Conservation (phyloP, 2,888 invertebrate genomes). For the Sussaba pulchella region DNA sequence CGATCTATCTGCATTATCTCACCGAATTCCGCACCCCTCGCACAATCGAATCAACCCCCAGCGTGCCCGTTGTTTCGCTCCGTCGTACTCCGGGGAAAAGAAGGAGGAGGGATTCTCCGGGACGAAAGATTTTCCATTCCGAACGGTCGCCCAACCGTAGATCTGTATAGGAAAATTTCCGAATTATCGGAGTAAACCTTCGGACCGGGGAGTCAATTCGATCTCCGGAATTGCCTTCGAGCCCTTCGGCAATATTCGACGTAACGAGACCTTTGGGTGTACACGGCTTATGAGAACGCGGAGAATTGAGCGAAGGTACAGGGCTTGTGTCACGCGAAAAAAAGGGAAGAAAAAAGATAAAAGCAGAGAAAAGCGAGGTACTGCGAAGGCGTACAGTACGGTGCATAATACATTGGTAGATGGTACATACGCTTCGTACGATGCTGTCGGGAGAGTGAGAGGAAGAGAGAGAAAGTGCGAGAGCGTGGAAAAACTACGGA, state of each 20-base stretch:
- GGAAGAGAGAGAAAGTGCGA: neutral
- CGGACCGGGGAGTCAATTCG: constrained; percentile 10
- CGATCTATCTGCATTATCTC: too few relatives aligned
- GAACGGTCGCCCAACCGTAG: neutral
- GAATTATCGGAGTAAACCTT: constrained; percentile 1
- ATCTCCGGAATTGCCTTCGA: constrained; percentile 13
- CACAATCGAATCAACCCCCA: too few relatives aligned
- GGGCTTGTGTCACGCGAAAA: constrained; percentile 7
- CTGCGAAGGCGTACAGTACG: neutral
- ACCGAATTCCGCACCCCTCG: too few relatives aligned
- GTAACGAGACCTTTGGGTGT: constrained; percentile 13
- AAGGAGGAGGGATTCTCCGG: neutral
- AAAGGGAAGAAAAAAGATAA: neutral
- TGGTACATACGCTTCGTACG: constrained; percentile 17
- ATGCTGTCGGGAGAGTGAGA: neutral
- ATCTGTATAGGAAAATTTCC: neutral
- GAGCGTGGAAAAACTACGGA: constrained; percentile 35
- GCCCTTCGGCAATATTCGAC: constrained; percentile 2
- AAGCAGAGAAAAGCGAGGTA: neutral
- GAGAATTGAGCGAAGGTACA: neutral
- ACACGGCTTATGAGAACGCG: neutral
- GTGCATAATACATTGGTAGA: constrained; percentile 22
- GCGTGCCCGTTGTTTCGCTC: too few relatives aligned
- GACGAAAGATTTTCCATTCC: constrained; percentile 3
- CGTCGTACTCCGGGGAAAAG: too few relatives aligned